These are phyloP conservation scores for Semaprochilodus insignis DNA, from an alignment of 2,797 vertebrate species.

Conservation along the genomic window DNA sequence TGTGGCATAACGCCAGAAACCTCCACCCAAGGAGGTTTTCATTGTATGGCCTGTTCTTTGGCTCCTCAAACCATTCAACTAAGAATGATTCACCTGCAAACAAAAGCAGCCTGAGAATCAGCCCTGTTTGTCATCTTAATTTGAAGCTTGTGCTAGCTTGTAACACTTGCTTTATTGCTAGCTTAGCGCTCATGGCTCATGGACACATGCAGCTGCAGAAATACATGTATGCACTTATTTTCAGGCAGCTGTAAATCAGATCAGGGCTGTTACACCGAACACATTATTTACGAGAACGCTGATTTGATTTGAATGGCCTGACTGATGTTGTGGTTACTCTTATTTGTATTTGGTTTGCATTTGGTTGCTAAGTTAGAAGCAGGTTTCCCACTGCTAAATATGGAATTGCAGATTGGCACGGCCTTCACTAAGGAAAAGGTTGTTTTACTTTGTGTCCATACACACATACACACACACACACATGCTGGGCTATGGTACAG, in stretches of 20 bases:
- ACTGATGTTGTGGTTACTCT: not conserved
- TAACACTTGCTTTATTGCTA: not conserved
- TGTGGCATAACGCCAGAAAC: slow-evolving; percentile 1
- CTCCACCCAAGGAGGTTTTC: not conserved
- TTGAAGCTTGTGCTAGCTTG: not conserved
- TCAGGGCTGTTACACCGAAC: not conserved
- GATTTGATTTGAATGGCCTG: not conserved
- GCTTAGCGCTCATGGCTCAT: not conserved
- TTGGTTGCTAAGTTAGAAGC: slow-evolving; percentile 7
- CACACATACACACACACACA: not conserved
- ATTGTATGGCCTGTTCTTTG: slow-evolving; percentile 17
- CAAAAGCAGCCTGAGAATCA: slow-evolving; percentile 27
- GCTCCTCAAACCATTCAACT: not conserved
- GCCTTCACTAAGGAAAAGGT: not conserved
- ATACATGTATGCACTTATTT: not conserved
- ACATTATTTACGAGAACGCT: not conserved
- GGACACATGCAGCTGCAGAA: not conserved
- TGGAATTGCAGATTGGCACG: not conserved
- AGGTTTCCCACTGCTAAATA: slow-evolving; percentile 13
- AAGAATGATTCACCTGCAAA: slow-evolving; percentile 27
- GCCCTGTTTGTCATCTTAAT: slow-evolving; percentile 10
- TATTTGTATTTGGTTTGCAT: slow-evolving; percentile 2
- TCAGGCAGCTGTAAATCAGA: not conserved
- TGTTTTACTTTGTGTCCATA: not conserved
- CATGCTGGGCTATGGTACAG: not conserved